A percentile compares a stretch with the other conserved stretches of the same genome.
phyloP scores from a whole-genome alignment of 2,113 vertebrate species.

The Brienomyrus brachyistius region DNA sequence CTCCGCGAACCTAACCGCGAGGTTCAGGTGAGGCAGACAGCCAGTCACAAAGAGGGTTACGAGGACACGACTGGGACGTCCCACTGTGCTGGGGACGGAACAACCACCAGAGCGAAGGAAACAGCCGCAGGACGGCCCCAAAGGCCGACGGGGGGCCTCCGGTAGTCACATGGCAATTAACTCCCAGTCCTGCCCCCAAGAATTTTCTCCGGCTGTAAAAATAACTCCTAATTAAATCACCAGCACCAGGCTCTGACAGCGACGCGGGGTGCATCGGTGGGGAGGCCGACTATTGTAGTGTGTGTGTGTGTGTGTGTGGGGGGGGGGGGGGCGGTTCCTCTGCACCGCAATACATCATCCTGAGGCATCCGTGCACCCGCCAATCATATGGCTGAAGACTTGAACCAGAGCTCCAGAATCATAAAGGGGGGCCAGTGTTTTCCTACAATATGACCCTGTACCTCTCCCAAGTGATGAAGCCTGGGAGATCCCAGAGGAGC shows the following conservation, averaged over 20 bases:
- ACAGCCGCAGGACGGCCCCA: not conserved
- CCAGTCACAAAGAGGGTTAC: not conserved
- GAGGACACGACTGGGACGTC: not conserved
- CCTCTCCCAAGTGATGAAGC: conserved; percentile 9
- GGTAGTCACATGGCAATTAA: not conserved
- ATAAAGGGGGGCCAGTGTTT: conserved; percentile 62
- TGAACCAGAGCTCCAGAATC: conserved; percentile 65
- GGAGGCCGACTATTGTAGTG: not conserved
- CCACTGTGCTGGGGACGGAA: not conserved
- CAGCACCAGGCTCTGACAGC: conserved; percentile 14
- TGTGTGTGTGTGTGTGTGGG: too few relatives aligned
- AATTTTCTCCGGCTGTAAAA: not conserved
- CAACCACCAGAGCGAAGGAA: not conserved
- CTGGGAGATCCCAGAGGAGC: not conserved
- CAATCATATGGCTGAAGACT: conserved; percentile 59
- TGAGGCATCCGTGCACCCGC: conserved; percentile 55
- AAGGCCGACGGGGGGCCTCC: not conserved
- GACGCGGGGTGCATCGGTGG: not conserved
- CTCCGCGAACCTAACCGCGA: not conserved
- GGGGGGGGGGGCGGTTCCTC: not conserved
- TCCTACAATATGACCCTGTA: conserved; percentile 57
- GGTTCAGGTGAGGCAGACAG: not conserved
- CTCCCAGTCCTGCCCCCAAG: not conserved
- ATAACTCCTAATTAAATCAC: conserved; percentile 24
- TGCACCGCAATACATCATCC: conserved; percentile 57